Base-by-base conservation (phyloP, 1,140 invertebrate species). In the Sycophila sp. region DNA sequence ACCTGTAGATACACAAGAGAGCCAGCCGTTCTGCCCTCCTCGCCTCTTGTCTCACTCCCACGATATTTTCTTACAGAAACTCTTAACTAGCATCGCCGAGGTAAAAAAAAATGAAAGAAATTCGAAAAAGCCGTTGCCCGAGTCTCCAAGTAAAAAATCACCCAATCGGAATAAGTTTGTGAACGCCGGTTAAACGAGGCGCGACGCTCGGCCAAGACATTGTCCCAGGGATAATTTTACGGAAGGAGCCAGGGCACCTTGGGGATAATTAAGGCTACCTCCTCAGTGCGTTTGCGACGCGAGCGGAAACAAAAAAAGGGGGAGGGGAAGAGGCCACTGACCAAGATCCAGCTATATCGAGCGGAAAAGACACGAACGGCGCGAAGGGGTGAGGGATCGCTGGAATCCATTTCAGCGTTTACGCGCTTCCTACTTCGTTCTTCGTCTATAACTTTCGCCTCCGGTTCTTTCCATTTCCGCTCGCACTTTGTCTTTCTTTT, bases 1-100 rank as follows among this genome's bases (percentile, higher is more conserved):
- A 66, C 62, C 63, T 71, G 69, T 71, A 60, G 62, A 71, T 66
- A n/a, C n/a, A n/a, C n/a, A n/a, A n/a, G n/a, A n/a, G n/a, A n/a
- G 45, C 38, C 32, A 7, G 24, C 49, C 1, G 11, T 40, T 3
- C 38, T 10, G 38, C 11, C 2, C 38, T 40, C 38, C n/a, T 10
- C n/a, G 19, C 22, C 59, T 36, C 26, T 15, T 32, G n/a, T n/a
- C n/a, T n/a, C n/a, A n/a, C n/a, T n/a, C n/a, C n/a, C n/a, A n/a
- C 13, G 40, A 19, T 19, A 13, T 6, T 45, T 45, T n/a, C 40
- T 40, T 2, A n/a, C 13, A 15, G 38, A 10, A 40, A 10, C 4
- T n/a, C 5, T 0, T 4, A 42, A 42, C 13, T 45, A 2, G 4
- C 17, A 1, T 19, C 17, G 6, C 22, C 2, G 42, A 45, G 22